Percentiles rank a stretch among this genome's conserved stretches.
These are phyloP conservation scores for Pocillopora verrucosa DNA, from an alignment of 64 coral and sea anemone genomes.

Conservation along the genomic window DNA sequence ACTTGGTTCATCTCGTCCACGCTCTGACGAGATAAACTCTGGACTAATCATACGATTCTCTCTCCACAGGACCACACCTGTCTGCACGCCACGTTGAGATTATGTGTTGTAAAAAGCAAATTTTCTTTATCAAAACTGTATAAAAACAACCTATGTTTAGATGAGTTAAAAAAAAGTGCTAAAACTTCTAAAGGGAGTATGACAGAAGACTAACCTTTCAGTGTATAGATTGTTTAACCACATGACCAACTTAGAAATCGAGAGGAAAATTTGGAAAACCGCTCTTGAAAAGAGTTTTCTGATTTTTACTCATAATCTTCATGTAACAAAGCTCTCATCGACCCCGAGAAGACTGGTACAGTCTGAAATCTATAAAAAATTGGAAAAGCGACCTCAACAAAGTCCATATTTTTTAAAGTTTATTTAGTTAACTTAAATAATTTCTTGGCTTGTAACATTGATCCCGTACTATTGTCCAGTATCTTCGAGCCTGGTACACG, in stretches of 20 bases:
- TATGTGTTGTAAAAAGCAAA: not conserved
- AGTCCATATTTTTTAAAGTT: not conserved
- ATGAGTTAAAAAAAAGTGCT: not conserved
- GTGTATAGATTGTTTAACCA: no score
- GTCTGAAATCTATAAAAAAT: not conserved
- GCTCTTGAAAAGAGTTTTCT: no score
- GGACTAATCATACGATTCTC: not conserved
- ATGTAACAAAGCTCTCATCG: no score
- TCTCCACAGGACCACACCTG: constrained; percentile 7
- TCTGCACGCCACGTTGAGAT: not conserved
- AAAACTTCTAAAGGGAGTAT: not conserved
- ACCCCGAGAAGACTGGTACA: not conserved
- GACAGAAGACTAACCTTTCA: no score
- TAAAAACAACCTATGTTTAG: not conserved
- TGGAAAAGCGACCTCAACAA: not conserved
- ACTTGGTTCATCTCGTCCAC: not conserved
- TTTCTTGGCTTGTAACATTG: not conserved
- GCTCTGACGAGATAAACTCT: not conserved
- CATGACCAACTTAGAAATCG: no score
- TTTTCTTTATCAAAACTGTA: not conserved
- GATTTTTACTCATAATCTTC: no score
- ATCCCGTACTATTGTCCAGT: not conserved
- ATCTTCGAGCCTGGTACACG: not conserved
- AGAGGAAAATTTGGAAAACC: no score
- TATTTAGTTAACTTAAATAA: not conserved